phyloP scores from a whole-genome alignment of 2,113 vertebrate species.

The Neogobius melanostomus region DNA sequence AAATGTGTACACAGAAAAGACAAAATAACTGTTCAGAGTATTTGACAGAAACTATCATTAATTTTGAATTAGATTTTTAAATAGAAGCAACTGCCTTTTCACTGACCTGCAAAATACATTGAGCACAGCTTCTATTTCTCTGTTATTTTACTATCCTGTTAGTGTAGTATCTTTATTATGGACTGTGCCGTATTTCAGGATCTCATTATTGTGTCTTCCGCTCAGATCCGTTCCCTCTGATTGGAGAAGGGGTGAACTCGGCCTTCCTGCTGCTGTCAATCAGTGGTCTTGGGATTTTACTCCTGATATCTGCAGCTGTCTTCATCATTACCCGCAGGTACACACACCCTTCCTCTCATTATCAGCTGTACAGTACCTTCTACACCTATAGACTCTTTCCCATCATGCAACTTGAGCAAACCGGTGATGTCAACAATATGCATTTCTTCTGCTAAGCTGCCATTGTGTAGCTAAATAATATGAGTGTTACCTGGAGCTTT shows the following conservation, averaged over 20 bases:
- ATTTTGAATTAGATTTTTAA: not conserved
- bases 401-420: constrained; percentile 27
- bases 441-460: constrained; percentile 14
- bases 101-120: not conserved
- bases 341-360: constrained; percentile 35
- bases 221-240: constrained; percentile 93
- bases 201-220: constrained; percentile 12
- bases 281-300: constrained; percentile 89
- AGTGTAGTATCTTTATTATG: not conserved
- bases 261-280: constrained; percentile 93
- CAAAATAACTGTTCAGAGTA: not conserved
- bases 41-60: not conserved
- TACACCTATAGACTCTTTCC: constrained; percentile 38
- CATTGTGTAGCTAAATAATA: constrained; percentile 50
- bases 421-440: constrained; percentile 15
- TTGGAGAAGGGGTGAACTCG: constrained; percentile 93
- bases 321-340: constrained; percentile 98
- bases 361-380: constrained; percentile 7
- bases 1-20: not conserved
- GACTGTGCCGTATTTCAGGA: not conserved
- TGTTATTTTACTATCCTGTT: not conserved
- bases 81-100: not conserved
- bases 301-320: constrained; percentile 92
- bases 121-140: not conserved
- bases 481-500: constrained; percentile 65